Evolutionary conservation across 2,888 invertebrate genomes (phyloP), one percentile per base, ranked within the genome.

Genomic region (Pollenia angustigena): DNA sequence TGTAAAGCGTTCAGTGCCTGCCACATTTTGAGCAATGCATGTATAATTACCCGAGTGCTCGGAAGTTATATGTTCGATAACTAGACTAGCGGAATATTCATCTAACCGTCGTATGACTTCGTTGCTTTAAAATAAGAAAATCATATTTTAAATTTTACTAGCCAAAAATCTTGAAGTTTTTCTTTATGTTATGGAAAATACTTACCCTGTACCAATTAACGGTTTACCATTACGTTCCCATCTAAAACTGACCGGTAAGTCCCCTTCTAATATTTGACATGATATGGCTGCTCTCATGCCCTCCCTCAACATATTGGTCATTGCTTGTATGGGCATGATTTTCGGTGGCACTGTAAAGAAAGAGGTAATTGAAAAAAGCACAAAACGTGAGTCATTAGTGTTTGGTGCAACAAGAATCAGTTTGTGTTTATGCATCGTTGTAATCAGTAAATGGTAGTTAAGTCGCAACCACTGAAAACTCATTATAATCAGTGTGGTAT

Each of bases 251-350:
- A 98, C 96, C 68, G 98, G 98, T 90, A 97, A 95, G 94, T 98
- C 98, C 32, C 98, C 98, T 94, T 98, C 97, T 92, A 97, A 95
- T 92, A 98, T 97, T 94, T 97, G 97, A 93, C 98, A 98, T 89
- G 97, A 96, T 92, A 98, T 97, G 85, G 97, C 97, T 48, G 97
- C 97, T 89, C 98, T 95, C 95, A 97, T 97, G 81, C 97, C 97
- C 94, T 97, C 97, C 58, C 96, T 94, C 87, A 97, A 94, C 92
- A 97, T 94, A 92, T 96, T 96, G 85, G 97, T 97, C 95, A 97
- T 95, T 56, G 97, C 95, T 91, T 96, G 96, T 91, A 97, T 97
- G 54, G 97, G 97, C 93, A 97, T 95, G 90, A 97, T 97, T 94
- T 97, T 97, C 69, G 97, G 97, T 88, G 96, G 97, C 89, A 97